These are phyloP conservation scores for Malurus splendens DNA, from an alignment of 2,797 vertebrate species.

Conservation along the genomic window DNA sequence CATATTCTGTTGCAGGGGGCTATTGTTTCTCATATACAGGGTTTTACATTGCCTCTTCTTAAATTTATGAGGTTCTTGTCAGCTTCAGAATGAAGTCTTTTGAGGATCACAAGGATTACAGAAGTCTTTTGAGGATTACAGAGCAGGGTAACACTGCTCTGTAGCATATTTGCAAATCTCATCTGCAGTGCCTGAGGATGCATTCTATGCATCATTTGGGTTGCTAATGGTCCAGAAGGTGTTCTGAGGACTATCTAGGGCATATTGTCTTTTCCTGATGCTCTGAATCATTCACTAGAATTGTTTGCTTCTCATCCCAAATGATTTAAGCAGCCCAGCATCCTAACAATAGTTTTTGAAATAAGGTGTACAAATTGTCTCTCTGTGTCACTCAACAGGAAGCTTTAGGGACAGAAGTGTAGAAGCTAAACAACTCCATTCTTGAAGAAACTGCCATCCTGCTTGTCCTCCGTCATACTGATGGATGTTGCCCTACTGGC, in stretches of 20 bases:
- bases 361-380: neutral
- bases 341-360: neutral
- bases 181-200: neutral
- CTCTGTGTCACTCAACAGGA: neutral
- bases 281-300: neutral
- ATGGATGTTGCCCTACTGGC: neutral
- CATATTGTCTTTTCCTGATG: neutral
- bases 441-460: neutral
- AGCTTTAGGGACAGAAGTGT: neutral
- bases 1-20: neutral
- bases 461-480: neutral
- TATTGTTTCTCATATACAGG: neutral
- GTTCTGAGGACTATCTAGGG: neutral
- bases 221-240: neutral
- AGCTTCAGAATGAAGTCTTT: neutral
- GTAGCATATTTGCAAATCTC: neutral
- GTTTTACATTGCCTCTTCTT: neutral
- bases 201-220: neutral
- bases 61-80: neutral
- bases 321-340: neutral
- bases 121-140: neutral
- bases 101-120: too few species aligned
- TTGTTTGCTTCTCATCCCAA: neutral
- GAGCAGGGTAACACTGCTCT: neutral
- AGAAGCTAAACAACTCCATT: neutral